Base-by-base conservation (phyloP, 2,797 vertebrate species). In the Varecia variegata region DNA sequence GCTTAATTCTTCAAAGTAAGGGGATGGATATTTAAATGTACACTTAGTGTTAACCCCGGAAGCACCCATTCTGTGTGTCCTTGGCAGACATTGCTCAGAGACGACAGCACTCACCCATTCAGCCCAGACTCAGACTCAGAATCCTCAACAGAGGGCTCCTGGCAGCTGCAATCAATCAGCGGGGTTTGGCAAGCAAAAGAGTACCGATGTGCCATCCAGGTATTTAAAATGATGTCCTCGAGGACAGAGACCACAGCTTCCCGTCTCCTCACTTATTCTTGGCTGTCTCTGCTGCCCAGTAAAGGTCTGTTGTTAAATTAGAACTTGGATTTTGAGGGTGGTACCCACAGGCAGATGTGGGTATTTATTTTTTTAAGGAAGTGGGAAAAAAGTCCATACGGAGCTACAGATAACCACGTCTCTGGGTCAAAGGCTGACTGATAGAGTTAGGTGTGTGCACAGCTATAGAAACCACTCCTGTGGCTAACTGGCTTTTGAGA, bases 401-500 rank as follows among this genome's bases (percentile, higher is more conserved):
- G n/a, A 80, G 3, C 79, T 87, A 11, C 58, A 54, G 65, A 74
- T 71, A 83, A 30, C 50, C 38, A n/a, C 20, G 84, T 38, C 76
- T 88, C 45, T 89, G 90, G 67, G 68, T 92, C 88, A 80, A 67
- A 96, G 32, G 50, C 76, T 90, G 56, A 11, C 71, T 65, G 89
- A 50, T 18, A 4, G 8, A 74, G 77, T 56, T 12, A 9, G n/a
- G 27, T 40, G 21, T 27, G 18, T 50, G 30, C 65, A 58, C 15
- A 76, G 52, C 90, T 76, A 4, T 88, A 60, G 86, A 94, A 97
- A 60, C 77, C 50, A 83, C 47, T 84, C 47, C 62, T 62, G n/a
- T 2, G 14, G 45, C 73, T 94, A 88, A 86, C 30, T 95, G 92
- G 47, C 84, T 86, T 90, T 84, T 93, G 92, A 95, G 84, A 96